A percentile compares a stretch with the other conserved stretches of the same genome.
These are phyloP conservation scores for Piaya cayana DNA, from an alignment of 2,113 vertebrate genomes.

Conservation along the genomic window DNA sequence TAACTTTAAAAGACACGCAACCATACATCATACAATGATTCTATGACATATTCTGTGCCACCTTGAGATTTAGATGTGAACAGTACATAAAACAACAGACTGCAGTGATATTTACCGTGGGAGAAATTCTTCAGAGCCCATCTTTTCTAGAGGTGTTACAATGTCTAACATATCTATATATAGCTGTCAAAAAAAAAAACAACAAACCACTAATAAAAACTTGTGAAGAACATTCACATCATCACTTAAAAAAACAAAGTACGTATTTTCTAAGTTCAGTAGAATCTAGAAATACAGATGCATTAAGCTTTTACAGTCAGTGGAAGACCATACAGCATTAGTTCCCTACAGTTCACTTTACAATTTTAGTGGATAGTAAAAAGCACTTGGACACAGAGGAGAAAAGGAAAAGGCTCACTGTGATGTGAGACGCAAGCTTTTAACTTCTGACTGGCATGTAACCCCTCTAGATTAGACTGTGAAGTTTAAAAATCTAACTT, in stretches of 20 bases:
- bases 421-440: not conserved
- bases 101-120: conserved; percentile 78
- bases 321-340: not conserved
- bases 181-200: conserved; percentile 76
- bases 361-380: not conserved
- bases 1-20: not conserved
- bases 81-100: not conserved
- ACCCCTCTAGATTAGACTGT: not conserved
- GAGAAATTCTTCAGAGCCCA: conserved; percentile 85
- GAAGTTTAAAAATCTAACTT: not conserved
- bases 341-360: not conserved
- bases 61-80: not conserved
- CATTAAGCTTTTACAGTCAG: not conserved
- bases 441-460: not conserved
- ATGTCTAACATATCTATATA: conserved; percentile 91
- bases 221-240: not conserved
- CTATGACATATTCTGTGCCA: not conserved
- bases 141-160: conserved; percentile 81
- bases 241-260: not conserved
- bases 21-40: too few relatives aligned
- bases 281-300: not conserved
- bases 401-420: not conserved
- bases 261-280: not conserved
- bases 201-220: not conserved
- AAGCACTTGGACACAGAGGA: not conserved